phyloP scores from a whole-genome alignment of 1,140 invertebrate genomes.

The Copidosoma floridanum region DNA sequence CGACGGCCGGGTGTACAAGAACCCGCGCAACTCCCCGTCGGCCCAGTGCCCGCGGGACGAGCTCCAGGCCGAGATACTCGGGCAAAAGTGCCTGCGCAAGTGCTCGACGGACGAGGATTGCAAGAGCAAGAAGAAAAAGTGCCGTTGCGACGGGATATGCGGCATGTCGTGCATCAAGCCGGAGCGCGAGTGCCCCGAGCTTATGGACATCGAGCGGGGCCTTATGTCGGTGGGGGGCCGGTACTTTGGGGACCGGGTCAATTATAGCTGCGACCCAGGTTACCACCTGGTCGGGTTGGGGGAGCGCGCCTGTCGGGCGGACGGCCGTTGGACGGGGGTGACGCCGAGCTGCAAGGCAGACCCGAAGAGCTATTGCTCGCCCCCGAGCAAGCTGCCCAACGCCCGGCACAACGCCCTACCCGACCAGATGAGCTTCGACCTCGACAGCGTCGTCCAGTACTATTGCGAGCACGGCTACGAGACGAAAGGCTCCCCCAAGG shows the following conservation, averaged over 20 bases:
- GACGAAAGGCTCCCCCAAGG: constrained; percentile 77
- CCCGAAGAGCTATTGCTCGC: constrained; percentile 79
- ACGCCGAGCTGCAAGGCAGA: constrained; percentile 87
- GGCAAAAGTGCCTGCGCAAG: constrained; percentile 87
- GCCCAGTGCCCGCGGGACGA: constrained; percentile 80
- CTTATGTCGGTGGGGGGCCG: constrained; percentile 69
- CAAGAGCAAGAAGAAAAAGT: constrained; percentile 94
- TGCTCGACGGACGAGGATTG: constrained; percentile 94
- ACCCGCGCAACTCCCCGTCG: constrained; percentile 83
- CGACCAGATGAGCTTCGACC: constrained; percentile 79
- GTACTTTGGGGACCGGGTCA: constrained; percentile 75
- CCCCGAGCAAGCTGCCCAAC: constrained; percentile 83
- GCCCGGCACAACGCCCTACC: constrained; percentile 81
- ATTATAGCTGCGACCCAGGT: constrained; percentile 83
- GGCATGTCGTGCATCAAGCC: constrained; percentile 97
- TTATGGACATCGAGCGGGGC: constrained; percentile 71
- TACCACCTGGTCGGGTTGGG: constrained; percentile 83
- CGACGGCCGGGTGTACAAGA: constrained; percentile 80
- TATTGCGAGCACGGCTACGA: constrained; percentile 87
- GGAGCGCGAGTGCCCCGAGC: constrained; percentile 80
- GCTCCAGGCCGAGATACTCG: constrained; percentile 62
- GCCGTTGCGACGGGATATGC: constrained; percentile 93
- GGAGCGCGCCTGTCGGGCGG: constrained; percentile 84
- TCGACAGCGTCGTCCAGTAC: constrained; percentile 85
- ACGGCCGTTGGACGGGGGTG: constrained; percentile 87